Evolutionary conservation across 2,113 vertebrate genomes (phyloP).

Genomic region (Hemicordylus capensis): DNA sequence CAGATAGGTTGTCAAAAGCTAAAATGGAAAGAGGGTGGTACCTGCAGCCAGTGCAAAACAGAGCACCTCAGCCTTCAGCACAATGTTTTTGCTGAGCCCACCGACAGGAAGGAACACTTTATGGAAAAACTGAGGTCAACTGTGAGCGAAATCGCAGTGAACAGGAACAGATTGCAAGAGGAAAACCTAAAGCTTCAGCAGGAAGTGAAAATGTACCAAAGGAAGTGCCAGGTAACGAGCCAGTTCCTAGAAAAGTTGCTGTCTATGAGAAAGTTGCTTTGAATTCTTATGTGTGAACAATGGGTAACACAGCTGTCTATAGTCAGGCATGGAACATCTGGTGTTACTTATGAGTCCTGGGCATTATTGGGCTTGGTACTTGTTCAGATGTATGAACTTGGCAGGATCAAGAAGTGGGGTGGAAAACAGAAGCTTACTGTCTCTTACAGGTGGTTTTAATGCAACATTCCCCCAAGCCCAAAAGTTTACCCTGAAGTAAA

Average conservation of each 20-base stretch:
- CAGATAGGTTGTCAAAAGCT: constrained; percentile 60
- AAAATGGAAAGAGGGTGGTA: constrained; percentile 40
- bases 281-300: neutral
- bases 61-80: constrained; percentile 33
- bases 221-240: constrained; percentile 74
- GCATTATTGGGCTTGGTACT: neutral
- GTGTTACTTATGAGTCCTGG: neutral
- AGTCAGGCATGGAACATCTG: neutral
- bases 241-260: neutral
- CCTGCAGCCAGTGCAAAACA: constrained; percentile 38
- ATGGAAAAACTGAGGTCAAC: constrained; percentile 75
- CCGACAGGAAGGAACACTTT: constrained; percentile 60
- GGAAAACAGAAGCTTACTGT: neutral
- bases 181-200: constrained; percentile 77
- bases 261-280: neutral
- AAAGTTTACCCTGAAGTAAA: neutral
- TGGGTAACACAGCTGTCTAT: neutral
- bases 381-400: neutral
- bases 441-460: neutral
- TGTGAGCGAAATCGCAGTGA: constrained; percentile 75
- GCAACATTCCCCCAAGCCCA: neutral
- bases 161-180: constrained; percentile 71
- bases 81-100: constrained; percentile 36
- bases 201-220: constrained; percentile 75
- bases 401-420: no score